Evolutionary conservation across 2,888 invertebrate genomes (phyloP).

Genomic region (Quadroppia sp.): DNA sequence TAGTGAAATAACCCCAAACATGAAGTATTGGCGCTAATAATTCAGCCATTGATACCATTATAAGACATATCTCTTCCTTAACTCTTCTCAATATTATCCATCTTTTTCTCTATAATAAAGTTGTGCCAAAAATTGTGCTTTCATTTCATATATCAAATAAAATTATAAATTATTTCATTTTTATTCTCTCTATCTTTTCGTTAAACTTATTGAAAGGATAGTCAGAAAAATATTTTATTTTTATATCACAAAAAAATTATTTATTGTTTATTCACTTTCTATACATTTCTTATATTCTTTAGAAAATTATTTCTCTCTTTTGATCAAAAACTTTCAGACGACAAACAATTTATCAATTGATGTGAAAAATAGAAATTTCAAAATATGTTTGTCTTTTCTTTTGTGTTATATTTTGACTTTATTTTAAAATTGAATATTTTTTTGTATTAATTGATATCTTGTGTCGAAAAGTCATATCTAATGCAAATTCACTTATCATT

Average conservation of each 20-base stretch:
- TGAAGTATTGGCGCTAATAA: constrained; percentile 34
- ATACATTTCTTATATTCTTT: neutral
- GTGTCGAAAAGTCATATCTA: too few relatives aligned
- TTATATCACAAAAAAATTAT: too few relatives aligned
- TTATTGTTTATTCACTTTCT: neutral
- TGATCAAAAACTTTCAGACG: neutral
- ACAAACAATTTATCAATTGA: too few relatives aligned
- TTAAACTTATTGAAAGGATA: neutral
- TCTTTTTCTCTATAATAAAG: neutral
- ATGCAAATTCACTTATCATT: constrained; percentile 14
- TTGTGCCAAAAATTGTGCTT: neutral
- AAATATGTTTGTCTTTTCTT: too few relatives aligned
- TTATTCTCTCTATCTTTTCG: neutral
- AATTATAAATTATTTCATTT: too few relatives aligned
- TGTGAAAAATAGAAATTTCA: too few relatives aligned
- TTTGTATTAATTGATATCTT: neutral
- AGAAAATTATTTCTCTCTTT: neutral
- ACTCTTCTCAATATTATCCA: neutral
- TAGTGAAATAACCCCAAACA: constrained; percentile 29
- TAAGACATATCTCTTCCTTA: neutral
- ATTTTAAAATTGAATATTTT: neutral
- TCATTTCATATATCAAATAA: constrained; percentile 11
- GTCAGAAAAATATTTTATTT: neutral
- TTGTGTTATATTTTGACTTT: neutral
- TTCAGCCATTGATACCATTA: constrained; percentile 12